Evolutionary conservation across 2,113 vertebrate species (phyloP).

Genomic region (Leptocoma aspasia): DNA sequence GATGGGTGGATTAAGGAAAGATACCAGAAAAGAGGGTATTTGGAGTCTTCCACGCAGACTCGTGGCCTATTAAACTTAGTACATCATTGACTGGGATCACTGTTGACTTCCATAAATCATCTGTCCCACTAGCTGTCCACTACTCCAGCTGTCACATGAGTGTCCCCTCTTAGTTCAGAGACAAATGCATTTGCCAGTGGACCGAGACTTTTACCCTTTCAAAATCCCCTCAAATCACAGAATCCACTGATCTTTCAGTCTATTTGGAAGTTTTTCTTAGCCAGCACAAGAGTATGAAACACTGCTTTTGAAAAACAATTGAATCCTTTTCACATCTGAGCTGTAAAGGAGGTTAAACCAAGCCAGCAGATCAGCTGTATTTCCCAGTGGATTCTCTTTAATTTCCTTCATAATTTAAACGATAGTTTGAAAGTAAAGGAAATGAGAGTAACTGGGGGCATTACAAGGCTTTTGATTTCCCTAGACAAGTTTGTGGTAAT

Average conservation of each 20-base stretch:
- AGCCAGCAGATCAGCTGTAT: neutral
- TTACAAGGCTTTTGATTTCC: neutral
- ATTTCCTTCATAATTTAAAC: neutral
- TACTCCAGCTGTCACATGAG: neutral
- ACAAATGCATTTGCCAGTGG: fast-evolving
- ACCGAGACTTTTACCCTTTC: neutral
- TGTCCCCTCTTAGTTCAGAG: neutral
- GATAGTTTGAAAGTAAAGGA: neutral
- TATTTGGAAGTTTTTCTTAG: neutral
- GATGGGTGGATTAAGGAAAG: neutral
- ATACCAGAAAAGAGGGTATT: neutral
- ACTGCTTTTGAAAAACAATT: neutral
- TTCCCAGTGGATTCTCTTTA: neutral
- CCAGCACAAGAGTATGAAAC: neutral
- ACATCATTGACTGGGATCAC: neutral
- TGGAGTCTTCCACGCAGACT: neutral
- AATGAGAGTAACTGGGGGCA: neutral
- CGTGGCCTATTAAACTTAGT: neutral
- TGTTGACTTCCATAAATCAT: neutral
- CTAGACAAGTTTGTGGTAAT: neutral
- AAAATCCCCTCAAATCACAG: neutral
- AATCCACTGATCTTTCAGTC: neutral
- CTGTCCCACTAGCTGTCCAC: neutral
- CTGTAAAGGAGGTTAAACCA: neutral
- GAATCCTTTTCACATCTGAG: neutral